These are phyloP conservation scores for Hemibagrus guttatus DNA, from an alignment of 2,797 vertebrate species.

Conservation along the genomic window DNA sequence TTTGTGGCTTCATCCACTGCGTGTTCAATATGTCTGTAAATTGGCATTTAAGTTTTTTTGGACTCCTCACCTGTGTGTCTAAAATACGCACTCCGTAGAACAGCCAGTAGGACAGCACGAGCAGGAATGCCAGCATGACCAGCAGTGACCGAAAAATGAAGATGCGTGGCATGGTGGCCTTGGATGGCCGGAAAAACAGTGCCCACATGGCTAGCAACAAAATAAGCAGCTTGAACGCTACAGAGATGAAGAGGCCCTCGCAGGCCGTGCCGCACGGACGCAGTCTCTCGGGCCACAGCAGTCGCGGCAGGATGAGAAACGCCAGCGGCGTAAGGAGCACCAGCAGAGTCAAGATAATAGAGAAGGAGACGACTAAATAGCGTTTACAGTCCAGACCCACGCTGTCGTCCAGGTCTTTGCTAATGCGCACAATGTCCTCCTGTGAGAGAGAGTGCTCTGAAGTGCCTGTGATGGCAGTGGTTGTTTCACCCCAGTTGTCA, in stretches of 20 bases:
- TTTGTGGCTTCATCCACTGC: background rate
- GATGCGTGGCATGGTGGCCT: slow-evolving; percentile 83
- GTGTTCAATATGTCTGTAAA: background rate
- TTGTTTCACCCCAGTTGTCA: slow-evolving; percentile 98
- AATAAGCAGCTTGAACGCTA: slow-evolving; percentile 94
- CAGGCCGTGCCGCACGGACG: slow-evolving; percentile 89
- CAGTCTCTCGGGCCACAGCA: slow-evolving; percentile 87
- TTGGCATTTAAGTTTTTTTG: background rate
- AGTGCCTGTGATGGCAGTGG: slow-evolving; percentile 93
- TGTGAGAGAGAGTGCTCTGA: slow-evolving; percentile 96
- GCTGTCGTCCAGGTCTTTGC: slow-evolving; percentile 84
- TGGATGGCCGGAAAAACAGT: slow-evolving; percentile 84
- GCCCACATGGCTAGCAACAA: slow-evolving; percentile 93
- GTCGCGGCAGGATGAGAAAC: slow-evolving; percentile 88
- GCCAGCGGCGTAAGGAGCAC: slow-evolving; percentile 88
- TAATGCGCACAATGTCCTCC: slow-evolving; percentile 90
- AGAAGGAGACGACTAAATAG: slow-evolving; percentile 82
- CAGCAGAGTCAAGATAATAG: slow-evolving; percentile 79
- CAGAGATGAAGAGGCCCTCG: slow-evolving; percentile 93
- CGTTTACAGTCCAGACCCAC: slow-evolving; percentile 82
- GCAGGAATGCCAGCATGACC: slow-evolving; percentile 86
- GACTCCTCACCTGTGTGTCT: slow-evolving; percentile 77
- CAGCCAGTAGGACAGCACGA: slow-evolving; percentile 95
- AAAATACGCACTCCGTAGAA: slow-evolving; percentile 95
- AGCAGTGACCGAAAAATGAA: slow-evolving; percentile 89